Percentiles rank a stretch among this genome's conserved stretches.
Evolutionary conservation across 2,113 vertebrate species (phyloP).

Genomic region (Amphiprion ocellaris): DNA sequence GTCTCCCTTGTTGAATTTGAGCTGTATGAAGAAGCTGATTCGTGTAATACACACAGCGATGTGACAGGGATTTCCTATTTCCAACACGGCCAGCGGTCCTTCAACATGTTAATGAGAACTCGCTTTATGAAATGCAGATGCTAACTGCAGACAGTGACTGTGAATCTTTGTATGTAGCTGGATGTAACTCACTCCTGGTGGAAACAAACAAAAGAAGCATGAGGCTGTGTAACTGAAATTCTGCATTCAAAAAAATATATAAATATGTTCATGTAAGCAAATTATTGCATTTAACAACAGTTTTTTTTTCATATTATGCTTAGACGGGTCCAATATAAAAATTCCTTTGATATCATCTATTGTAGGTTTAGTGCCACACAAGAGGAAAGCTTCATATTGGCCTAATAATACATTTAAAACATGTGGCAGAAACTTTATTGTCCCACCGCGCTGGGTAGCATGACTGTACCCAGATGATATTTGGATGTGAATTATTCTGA

Average conservation of each 20-base stretch:
- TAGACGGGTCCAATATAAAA: constrained; percentile 24
- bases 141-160: constrained; percentile 30
- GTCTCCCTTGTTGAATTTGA: constrained; percentile 33
- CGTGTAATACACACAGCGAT: constrained; percentile 1
- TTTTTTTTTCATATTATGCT: constrained; percentile 21
- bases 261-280: constrained; percentile 48
- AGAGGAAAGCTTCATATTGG: constrained; percentile 16
- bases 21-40: constrained; percentile 26
- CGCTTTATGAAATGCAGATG: constrained; percentile 20
- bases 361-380: constrained; percentile 36
- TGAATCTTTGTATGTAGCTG: constrained; percentile 45
- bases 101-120: constrained; percentile 14
- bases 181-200: constrained; percentile 41
- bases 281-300: constrained; percentile 33
- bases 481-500: constrained; percentile 53
- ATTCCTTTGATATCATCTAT: constrained; percentile 7
- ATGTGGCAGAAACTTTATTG: constrained; percentile 12
- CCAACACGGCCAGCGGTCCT: background rate
- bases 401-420: background rate
- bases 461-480: constrained; percentile 44
- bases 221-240: constrained; percentile 38
- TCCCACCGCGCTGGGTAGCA: constrained; percentile 36
- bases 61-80: constrained; percentile 16
- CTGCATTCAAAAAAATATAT: constrained; percentile 29
- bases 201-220: constrained; percentile 44